Evolutionary conservation across 2,797 vertebrate genomes (phyloP).

Genomic region (Avahi laniger): DNA sequence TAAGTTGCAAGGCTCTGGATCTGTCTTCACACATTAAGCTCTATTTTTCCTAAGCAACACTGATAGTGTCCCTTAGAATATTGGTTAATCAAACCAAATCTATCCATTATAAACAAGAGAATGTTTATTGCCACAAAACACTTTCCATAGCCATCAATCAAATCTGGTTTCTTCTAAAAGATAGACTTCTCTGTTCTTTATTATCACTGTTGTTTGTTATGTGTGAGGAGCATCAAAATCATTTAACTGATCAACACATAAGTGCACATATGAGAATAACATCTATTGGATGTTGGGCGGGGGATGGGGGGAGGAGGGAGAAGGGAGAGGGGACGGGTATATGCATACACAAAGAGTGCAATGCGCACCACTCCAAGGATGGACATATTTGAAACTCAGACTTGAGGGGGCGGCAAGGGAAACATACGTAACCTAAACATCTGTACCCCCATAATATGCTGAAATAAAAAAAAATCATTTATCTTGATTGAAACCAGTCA

Average conservation of each 20-base stretch:
- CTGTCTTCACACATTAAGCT: neutral
- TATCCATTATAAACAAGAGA: neutral
- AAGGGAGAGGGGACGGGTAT: too few relatives aligned
- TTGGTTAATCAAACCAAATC: conserved; percentile 28
- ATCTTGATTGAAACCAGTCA: neutral
- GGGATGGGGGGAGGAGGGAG: too few relatives aligned
- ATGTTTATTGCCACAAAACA: conserved; percentile 20
- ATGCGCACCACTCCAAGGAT: too few relatives aligned
- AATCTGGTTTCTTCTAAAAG: neutral
- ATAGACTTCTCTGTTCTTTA: neutral
- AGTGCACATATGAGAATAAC: too few relatives aligned
- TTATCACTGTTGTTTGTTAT: neutral
- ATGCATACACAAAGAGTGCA: too few relatives aligned
- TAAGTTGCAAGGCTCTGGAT: neutral
- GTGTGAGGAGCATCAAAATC: neutral
- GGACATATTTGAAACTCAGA: too few relatives aligned
- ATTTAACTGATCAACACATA: too few relatives aligned
- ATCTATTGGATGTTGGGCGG: too few relatives aligned
- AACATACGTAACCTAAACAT: too few relatives aligned
- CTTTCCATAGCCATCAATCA: neutral
- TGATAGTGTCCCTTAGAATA: neutral
- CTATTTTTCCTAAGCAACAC: conserved; percentile 1
- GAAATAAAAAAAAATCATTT: conserved; percentile 32
- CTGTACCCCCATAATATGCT: too few relatives aligned
- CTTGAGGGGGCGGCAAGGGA: too few relatives aligned